These are phyloP conservation scores for Varecia variegata DNA, from an alignment of 2,797 vertebrate genomes.

Conservation along the genomic window DNA sequence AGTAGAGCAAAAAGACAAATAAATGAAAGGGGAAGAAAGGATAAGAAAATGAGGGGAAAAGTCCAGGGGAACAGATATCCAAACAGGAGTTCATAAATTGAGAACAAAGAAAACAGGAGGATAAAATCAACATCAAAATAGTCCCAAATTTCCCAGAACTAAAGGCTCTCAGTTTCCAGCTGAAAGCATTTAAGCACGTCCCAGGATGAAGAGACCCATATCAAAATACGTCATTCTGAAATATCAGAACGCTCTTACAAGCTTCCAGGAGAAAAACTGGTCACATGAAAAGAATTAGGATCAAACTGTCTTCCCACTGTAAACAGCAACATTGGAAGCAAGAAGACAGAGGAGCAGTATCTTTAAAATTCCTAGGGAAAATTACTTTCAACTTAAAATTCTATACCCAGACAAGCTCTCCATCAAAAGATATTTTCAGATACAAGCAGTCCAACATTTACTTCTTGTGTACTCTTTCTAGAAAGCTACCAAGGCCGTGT, in stretches of 20 bases:
- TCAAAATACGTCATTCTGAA: slow-evolving; percentile 20
- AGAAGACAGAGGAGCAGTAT: background rate
- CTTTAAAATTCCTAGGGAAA: slow-evolving; percentile 24
- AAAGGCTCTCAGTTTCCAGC: background rate
- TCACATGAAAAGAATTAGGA: background rate
- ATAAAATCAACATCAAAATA: background rate
- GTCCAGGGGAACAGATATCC: background rate
- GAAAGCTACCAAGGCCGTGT: background rate
- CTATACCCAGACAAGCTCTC: slow-evolving; percentile 3
- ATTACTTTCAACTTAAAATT: slow-evolving; percentile 42
- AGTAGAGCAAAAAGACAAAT: background rate
- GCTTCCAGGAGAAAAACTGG: background rate
- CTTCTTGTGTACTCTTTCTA: background rate
- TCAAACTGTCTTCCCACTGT: background rate
- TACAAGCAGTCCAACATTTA: background rate
- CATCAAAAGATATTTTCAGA: background rate
- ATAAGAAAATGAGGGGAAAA: background rate
- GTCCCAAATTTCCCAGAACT: background rate
- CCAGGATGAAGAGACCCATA: background rate
- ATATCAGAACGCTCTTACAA: background rate
- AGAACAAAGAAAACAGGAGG: background rate
- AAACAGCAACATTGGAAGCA: background rate
- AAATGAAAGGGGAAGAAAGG: background rate
- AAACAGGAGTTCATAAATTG: background rate
- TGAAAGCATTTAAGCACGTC: background rate